A percentile compares a stretch with the other conserved stretches of the same genome.
phyloP scores from a whole-genome alignment of 2,113 vertebrate genomes.

The Petrocephalus zakoni region DNA sequence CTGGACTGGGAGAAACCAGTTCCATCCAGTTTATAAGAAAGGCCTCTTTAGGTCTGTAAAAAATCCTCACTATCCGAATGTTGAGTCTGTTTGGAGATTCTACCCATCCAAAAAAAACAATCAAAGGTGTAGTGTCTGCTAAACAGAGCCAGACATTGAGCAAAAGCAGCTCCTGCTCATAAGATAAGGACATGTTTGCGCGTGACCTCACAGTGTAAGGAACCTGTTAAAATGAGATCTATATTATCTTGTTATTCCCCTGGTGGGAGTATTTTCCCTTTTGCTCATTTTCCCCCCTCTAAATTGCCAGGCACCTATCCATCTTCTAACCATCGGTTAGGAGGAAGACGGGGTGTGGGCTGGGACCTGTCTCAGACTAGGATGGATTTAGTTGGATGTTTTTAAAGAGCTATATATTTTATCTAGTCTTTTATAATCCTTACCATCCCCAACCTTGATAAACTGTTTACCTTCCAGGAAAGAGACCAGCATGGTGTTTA shows the following conservation, averaged over 20 bases:
- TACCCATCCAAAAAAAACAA: neutral
- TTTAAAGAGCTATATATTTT: constrained; percentile 3
- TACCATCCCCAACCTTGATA: neutral
- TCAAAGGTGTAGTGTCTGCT: neutral
- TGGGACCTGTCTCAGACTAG: neutral
- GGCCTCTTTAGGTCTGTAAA: neutral
- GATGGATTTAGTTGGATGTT: neutral
- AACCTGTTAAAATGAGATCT: neutral
- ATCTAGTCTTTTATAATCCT: neutral
- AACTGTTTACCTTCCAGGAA: neutral
- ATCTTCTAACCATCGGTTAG: neutral
- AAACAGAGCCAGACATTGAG: neutral
- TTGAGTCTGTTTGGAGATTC: neutral
- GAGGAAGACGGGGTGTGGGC: neutral
- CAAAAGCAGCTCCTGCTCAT: neutral
- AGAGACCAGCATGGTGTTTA: neutral
- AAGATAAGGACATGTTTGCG: neutral
- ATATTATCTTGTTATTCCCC: neutral
- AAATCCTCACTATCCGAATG: neutral
- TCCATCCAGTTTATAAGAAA: neutral
- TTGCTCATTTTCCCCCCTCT: neutral
- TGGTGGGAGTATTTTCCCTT: too few species aligned
- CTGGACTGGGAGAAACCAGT: neutral
- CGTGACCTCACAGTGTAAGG: neutral
- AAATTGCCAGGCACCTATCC: neutral